Base-by-base conservation (phyloP, 1,140 invertebrate species). In the Parasteatoda tepidariorum region DNA sequence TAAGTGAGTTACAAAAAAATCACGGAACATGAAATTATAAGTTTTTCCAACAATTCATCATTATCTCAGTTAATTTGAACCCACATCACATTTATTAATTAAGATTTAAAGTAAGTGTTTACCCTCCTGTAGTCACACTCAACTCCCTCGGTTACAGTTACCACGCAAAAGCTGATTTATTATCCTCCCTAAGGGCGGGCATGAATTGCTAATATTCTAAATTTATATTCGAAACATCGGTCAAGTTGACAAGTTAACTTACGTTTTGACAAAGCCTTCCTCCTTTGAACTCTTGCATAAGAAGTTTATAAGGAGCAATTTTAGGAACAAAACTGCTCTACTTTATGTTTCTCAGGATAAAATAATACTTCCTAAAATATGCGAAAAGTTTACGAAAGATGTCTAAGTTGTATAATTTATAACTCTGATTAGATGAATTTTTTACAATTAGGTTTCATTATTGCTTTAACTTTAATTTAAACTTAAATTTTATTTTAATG, bases 211-310 rank as follows among this genome's bases (percentile, higher is more conserved):
- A 62, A 75, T 75, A 62, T 41, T 24, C 55, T 26, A 41, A 75
- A 75, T 75, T 75, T 75, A 75, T 75, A 75, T 75, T 61, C 73
- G n/a, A 61, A 28, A 55, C 73, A 75, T 75, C 73, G 73, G 73
- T 75, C 73, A 75, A 62, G 31, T 62, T 75, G 73, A 75, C 73
- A 75, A 75, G 55, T 75, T 75, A 62, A 75, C 73, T 75, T 75
- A 62, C 59, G 73, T 26, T 62, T 33, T 75, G 73, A 75, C 73
- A 75, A 75, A 75, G 9, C 41, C 62, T 33, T 54, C 31, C 70
- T 33, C 67, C 41, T 26, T 26, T 66, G 62, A 11, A n/a, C 7
- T 22, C 30, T n/a, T 66, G 62, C 62, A 66, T 33, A 7, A 33
- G 62, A 33, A 33, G 26, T 24, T n/a, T n/a, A 33, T 18, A n/a